A percentile compares a stretch with the other conserved stretches of the same genome.
phyloP scores from a whole-genome alignment of 2,888 invertebrate genomes.

The Mimumesa dahlbomi region DNA sequence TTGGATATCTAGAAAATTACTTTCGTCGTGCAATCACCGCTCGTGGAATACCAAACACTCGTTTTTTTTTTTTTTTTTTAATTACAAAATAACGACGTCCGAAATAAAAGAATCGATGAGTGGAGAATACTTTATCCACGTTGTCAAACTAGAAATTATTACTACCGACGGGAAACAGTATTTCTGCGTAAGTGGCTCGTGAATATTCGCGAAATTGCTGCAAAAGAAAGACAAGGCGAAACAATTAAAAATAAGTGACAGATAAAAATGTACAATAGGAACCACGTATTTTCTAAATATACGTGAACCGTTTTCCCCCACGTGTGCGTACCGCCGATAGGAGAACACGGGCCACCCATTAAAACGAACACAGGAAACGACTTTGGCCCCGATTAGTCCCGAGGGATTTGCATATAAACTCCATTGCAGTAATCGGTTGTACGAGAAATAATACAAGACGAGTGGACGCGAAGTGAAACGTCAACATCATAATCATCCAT shows the following conservation, averaged over 20 bases:
- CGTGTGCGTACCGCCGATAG: constrained; percentile 23
- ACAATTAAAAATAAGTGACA: background rate
- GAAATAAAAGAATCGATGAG: too few species aligned
- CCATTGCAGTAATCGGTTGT: background rate
- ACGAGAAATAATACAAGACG: background rate
- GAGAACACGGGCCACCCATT: constrained; percentile 35
- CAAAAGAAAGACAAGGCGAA: too few species aligned
- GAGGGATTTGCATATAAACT: constrained; percentile 40
- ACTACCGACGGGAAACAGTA: too few species aligned
- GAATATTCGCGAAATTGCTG: too few species aligned
- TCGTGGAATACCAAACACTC: too few species aligned
- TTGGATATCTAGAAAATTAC: too few species aligned
- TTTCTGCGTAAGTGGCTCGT: too few species aligned
- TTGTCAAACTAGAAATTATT: too few species aligned
- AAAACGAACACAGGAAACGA: constrained; percentile 46
- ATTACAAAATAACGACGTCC: too few species aligned
- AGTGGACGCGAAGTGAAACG: background rate
- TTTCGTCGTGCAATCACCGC: too few species aligned
- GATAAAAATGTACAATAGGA: background rate
- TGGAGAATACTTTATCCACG: too few species aligned
- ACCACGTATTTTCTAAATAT: constrained; percentile 12
- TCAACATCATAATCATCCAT: background rate
- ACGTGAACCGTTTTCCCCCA: background rate
- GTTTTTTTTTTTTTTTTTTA: too few species aligned
- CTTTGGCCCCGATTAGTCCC: constrained; percentile 31